phyloP scores from a whole-genome alignment of 2,888 invertebrate species.

The Catocala nupta region DNA sequence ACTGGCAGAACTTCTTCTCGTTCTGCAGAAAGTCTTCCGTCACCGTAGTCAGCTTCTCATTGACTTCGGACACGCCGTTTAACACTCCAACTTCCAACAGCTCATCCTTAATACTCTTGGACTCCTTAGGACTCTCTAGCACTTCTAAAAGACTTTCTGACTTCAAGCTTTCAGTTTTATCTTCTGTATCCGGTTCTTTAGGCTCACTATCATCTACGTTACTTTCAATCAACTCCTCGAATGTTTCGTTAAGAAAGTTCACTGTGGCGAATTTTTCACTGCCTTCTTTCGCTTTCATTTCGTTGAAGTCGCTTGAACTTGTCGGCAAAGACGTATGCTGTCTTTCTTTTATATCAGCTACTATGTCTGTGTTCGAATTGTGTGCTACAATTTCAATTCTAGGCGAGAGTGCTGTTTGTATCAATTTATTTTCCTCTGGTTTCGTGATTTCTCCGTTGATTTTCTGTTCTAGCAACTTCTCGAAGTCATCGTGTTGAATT shows the following conservation, averaged over 20 bases:
- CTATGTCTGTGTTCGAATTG: conserved; percentile 18
- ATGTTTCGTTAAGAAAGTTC: conserved; percentile 75
- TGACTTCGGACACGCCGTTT: conserved; percentile 56
- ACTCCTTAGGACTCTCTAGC: conserved; percentile 43
- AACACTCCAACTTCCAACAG: conserved; percentile 42
- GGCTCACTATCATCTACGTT: conserved; percentile 79
- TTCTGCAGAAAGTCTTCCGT: conserved; percentile 82
- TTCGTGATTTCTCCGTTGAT: conserved; percentile 46
- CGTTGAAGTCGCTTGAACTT: conserved; percentile 25
- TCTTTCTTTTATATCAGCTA: conserved; percentile 30
- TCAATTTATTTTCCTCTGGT: conserved; percentile 30
- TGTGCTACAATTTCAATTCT: conserved; percentile 34
- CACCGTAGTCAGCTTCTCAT: conserved; percentile 62
- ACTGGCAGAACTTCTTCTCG: conserved; percentile 81
- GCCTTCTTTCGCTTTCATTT: conserved; percentile 65
- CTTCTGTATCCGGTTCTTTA: conserved; percentile 62
- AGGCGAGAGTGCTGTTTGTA: conserved; percentile 32
- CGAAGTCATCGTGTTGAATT: conserved; percentile 32
- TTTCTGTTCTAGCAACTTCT: conserved; percentile 42
- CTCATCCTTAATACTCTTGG: conserved; percentile 42
- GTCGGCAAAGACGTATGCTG: conserved; percentile 44
- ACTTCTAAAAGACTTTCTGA: conserved; percentile 45
- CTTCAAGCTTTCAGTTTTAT: conserved; percentile 29
- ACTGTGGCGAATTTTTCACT: conserved; percentile 78
- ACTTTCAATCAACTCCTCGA: conserved; percentile 80